phyloP scores from a whole-genome alignment of 2,888 invertebrate species.

The Cordilura impudica region DNA sequence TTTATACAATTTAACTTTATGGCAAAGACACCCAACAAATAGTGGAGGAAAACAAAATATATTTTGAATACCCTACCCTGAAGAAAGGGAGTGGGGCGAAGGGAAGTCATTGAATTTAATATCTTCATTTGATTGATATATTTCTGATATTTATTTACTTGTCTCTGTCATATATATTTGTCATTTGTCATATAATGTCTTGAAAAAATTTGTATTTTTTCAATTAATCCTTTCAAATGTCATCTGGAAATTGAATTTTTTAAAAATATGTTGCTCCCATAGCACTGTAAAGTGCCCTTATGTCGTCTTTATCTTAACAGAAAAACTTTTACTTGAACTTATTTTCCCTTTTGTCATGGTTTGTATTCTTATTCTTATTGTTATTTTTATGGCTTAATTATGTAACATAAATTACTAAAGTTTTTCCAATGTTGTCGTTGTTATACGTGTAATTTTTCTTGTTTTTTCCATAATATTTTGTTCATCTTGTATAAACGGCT shows the following conservation, averaged over 20 bases:
- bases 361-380: conserved; percentile 31
- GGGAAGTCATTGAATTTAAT: too few relatives aligned
- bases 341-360: background rate
- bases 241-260: background rate
- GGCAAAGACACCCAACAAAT: background rate
- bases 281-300: background rate
- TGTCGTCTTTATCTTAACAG: background rate
- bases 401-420: conserved; percentile 73
- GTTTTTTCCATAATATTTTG: conserved; percentile 60
- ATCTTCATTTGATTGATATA: too few relatives aligned
- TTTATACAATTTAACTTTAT: background rate
- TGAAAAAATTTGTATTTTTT: too few relatives aligned
- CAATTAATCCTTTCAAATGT: too few relatives aligned
- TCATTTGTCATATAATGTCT: too few relatives aligned
- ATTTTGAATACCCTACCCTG: background rate
- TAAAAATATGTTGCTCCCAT: background rate
- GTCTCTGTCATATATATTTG: too few relatives aligned
- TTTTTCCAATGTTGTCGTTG: conserved; percentile 68
- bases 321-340: background rate
- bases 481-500: background rate
- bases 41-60: background rate
- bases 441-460: conserved; percentile 59
- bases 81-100: background rate
- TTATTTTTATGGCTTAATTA: conserved; percentile 71
- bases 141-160: too few relatives aligned